Base-by-base conservation (phyloP, 2,113 vertebrate genomes). In the Vireo altiloquus region DNA sequence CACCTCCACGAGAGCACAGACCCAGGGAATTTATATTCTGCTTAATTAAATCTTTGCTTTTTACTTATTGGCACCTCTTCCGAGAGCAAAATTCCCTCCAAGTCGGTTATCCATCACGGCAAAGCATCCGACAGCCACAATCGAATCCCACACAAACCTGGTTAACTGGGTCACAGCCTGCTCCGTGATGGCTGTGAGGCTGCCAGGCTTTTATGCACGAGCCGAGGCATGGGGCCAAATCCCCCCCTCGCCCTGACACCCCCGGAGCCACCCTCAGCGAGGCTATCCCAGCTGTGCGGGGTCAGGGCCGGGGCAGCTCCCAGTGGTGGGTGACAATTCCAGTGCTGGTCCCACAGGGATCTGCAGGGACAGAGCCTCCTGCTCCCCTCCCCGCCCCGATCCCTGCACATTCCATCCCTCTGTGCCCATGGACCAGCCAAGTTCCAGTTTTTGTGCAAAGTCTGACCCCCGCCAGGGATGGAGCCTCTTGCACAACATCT, bases 151-250 rank as follows among this genome's bases (percentile, higher is more conserved):
- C 92, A 84, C 9, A 3, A 44, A 40, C 77, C 31, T 11, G 83
- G 59, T 68, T 93, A 96, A 93, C 8, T 94, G 74, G 97, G 96
- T 97, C 95, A 96, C 82, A 61, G 89, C 81, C 37, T 8, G 79
- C 90, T 78, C 92, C 47, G 47, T 28, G 42, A n/a, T 2, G 6
- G 13, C 39, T 15, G 10, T 1, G 9, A 70, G 49, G 50, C 90
- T 88, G 94, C 88, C 92, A 70, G 84, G 61, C 66, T 65, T 42
- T 42, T 23, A 25, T 22, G 44, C 87, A 66, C 22, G 10, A 61
- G 54, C 76, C 9, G 2, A 15, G 91, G 80, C 60, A 33, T 20
- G 2, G 4, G 65, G 70, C 71, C 92, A 96, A 81, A 13, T 13
- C 6, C 50, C n/a, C 54, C 47, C 60, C 80, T 24, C 5, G 11